These are phyloP conservation scores for Vireo griseus DNA, from an alignment of 2,797 vertebrate species.

Conservation along the genomic window DNA sequence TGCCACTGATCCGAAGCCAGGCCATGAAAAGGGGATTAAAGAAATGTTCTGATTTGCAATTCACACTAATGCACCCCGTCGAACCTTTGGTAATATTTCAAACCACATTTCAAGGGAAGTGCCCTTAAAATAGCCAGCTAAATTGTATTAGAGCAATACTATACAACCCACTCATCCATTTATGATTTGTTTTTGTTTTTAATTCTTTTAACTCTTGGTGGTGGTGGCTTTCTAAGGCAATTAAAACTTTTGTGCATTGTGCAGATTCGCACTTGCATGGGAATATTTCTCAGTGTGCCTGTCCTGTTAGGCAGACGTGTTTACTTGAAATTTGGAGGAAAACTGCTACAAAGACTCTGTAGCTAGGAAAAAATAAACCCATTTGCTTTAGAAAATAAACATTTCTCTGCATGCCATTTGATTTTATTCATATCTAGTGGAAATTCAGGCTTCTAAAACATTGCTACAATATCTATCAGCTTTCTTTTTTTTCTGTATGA, in stretches of 20 bases:
- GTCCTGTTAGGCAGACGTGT: background rate
- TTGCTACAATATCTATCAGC: background rate
- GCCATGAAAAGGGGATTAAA: slow-evolving; percentile 98
- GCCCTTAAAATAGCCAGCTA: slow-evolving; percentile 70
- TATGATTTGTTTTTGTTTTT: slow-evolving; percentile 53
- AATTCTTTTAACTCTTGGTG: slow-evolving; percentile 51
- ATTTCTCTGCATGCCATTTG: background rate
- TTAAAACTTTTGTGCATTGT: slow-evolving; percentile 55
- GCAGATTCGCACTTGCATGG: slow-evolving; percentile 29
- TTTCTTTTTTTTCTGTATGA: background rate
- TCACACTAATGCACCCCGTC: slow-evolving; percentile 92
- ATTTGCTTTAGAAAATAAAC: slow-evolving; percentile 6
- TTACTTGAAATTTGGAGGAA: background rate
- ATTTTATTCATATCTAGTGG: background rate
- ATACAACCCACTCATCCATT: slow-evolving; percentile 51
- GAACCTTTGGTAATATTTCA: slow-evolving; percentile 91
- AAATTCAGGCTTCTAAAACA: background rate
- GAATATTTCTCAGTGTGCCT: slow-evolving; percentile 31
- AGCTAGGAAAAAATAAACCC: background rate
- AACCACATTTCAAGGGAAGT: slow-evolving; percentile 77
- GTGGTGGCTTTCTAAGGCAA: slow-evolving; percentile 7
- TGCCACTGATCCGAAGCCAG: slow-evolving; percentile 86
- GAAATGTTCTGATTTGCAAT: slow-evolving; percentile 94
- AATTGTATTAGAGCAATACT: slow-evolving; percentile 51
- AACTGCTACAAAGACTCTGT: background rate